A percentile compares a stretch with the other conserved stretches of the same genome.
Conservation (phyloP, 92 coral and sea anemone species). For the Blastomussa wellsi region DNA sequence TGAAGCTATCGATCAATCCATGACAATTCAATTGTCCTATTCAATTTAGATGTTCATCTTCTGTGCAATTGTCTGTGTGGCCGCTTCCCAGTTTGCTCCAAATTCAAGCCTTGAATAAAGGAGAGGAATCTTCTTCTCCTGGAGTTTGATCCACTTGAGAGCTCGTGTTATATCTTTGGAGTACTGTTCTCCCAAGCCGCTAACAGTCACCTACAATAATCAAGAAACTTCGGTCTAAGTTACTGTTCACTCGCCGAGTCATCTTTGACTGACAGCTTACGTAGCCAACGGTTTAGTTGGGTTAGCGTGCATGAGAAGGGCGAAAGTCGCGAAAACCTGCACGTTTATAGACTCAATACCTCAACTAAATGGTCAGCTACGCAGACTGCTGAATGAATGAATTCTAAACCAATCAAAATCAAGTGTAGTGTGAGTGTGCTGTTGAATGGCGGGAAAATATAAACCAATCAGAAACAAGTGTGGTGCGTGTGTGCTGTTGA, state of each 20-base stretch:
- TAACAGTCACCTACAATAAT: slow-evolving; percentile 16
- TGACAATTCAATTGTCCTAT: no score
- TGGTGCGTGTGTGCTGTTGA: background rate
- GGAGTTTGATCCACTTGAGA: slow-evolving; percentile 75
- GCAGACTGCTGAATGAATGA: no score
- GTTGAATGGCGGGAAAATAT: background rate
- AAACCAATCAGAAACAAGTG: background rate
- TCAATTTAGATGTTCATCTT: slow-evolving; percentile 18
- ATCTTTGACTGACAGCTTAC: no score
- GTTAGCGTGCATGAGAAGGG: no score
- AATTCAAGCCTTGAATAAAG: slow-evolving; percentile 89
- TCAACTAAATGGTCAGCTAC: no score
- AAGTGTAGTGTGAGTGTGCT: no score
- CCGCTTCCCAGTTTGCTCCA: slow-evolving; percentile 86
- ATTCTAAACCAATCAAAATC: no score
- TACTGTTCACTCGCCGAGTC: background rate
- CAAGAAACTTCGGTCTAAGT: background rate
- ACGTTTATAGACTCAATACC: no score
- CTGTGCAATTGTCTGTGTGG: slow-evolving; percentile 17
- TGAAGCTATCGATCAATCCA: no score
- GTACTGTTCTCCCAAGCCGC: slow-evolving; percentile 6
- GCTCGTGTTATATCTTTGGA: slow-evolving; percentile 53
- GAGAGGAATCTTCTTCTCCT: slow-evolving; percentile 83
- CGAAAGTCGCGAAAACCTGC: no score
- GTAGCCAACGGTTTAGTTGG: no score